These are phyloP conservation scores for Cheilosia vernalis DNA, from an alignment of 2,888 invertebrate genomes.

Conservation along the genomic window DNA sequence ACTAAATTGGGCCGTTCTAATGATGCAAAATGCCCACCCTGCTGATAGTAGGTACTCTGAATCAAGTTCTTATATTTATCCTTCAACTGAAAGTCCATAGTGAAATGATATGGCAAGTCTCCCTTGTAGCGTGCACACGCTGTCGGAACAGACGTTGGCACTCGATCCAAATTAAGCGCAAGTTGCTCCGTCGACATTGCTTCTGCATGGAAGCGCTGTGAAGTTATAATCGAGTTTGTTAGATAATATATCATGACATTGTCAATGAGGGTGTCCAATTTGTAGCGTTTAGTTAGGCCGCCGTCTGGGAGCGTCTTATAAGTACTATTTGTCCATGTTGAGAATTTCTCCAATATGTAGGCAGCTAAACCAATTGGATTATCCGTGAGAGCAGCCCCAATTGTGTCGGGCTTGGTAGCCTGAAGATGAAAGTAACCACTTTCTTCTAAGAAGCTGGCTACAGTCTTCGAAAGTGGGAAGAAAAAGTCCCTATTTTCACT, in stretches of 20 bases:
- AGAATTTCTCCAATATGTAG: conserved; percentile 95
- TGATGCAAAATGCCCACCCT: conserved; percentile 94
- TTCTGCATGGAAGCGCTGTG: conserved; percentile 89
- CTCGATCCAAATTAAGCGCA: conserved; percentile 82
- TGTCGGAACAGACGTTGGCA: conserved; percentile 88
- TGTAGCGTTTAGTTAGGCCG: conserved; percentile 85
- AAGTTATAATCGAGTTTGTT: conserved; percentile 88
- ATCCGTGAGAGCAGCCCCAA: conserved; percentile 85
- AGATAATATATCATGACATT: conserved; percentile 93
- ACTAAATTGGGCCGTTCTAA: conserved; percentile 90
- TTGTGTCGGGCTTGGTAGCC: conserved; percentile 94
- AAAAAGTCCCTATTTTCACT: conserved; percentile 83
- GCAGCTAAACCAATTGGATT: conserved; percentile 93
- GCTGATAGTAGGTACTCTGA: conserved; percentile 86
- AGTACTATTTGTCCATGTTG: conserved; percentile 86
- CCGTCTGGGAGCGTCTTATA: conserved; percentile 86
- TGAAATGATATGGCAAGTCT: conserved; percentile 85
- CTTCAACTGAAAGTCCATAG: conserved; percentile 86
- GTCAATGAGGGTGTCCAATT: conserved; percentile 85
- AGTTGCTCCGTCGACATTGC: conserved; percentile 79
- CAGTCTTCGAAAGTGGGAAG: conserved; percentile 83
- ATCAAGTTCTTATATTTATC: conserved; percentile 88
- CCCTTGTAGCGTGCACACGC: conserved; percentile 90
- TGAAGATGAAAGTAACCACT: conserved; percentile 90
- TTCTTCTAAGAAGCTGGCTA: conserved; percentile 82